Evolutionary conservation across 2,797 vertebrate species (phyloP).

Genomic region (Trichosurus vulpecula): DNA sequence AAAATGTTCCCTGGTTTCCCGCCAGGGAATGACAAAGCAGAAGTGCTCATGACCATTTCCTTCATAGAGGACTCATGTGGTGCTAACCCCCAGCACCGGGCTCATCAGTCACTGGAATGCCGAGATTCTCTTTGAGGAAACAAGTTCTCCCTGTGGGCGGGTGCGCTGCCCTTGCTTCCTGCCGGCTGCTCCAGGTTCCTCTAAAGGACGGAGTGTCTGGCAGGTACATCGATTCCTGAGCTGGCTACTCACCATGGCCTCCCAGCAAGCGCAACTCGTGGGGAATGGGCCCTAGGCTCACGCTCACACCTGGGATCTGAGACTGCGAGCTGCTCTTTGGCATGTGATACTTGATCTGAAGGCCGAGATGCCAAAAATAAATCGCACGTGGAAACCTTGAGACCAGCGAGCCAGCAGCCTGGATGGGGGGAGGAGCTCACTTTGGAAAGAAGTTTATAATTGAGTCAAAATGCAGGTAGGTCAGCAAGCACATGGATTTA

Average conservation of each 20-base stretch:
- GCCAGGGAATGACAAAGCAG: not conserved
- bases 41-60: not conserved
- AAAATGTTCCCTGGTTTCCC: not conserved
- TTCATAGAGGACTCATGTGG: not conserved
- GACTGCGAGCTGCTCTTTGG: constrained; percentile 36
- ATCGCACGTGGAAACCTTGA: constrained; percentile 60
- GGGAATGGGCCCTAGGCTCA: not conserved
- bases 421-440: not conserved
- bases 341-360: constrained; percentile 64
- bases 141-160: too few species aligned
- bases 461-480: not conserved
- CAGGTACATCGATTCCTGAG: not conserved
- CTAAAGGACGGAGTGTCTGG: too few species aligned
- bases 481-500: not conserved
- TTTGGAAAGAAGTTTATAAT: constrained; percentile 27
- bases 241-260: constrained; percentile 56
- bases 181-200: too few species aligned
- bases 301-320: not conserved
- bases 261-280: too few species aligned
- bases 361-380: constrained; percentile 72
- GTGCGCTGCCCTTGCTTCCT: too few species aligned
- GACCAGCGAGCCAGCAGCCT: not conserved
- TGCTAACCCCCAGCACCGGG: not conserved
- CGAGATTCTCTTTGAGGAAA: too few species aligned
- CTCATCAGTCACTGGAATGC: too few species aligned